Percentiles rank a stretch among this genome's conserved stretches.
Conservation (phyloP, 2,113 vertebrate genomes). For the Dolichotis patagonum region DNA sequence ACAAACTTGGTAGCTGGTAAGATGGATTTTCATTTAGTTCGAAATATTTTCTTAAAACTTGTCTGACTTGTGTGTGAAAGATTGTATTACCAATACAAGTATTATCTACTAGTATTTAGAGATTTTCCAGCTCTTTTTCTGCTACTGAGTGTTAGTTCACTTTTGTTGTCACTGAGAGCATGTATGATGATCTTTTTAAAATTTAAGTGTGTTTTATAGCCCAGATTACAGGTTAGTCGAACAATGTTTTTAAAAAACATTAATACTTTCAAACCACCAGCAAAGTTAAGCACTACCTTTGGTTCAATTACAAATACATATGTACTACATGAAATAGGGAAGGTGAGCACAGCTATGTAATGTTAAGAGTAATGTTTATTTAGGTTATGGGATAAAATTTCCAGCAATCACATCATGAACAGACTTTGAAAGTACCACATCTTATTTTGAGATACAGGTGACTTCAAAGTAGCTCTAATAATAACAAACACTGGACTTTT, state of each 20-base stretch:
- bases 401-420: not conserved
- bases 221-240: not conserved
- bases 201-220: not conserved
- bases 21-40: not conserved
- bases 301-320: not conserved
- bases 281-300: not conserved
- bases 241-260: not conserved
- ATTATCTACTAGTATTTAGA: not conserved
- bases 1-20: not conserved
- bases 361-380: not conserved
- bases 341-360: not conserved
- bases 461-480: not conserved
- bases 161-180: not conserved
- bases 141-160: not conserved
- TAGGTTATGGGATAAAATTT: not conserved
- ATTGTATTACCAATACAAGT: not conserved
- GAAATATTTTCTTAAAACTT: not conserved
- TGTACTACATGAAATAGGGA: not conserved
- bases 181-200: not conserved
- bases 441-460: not conserved
- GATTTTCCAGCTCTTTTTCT: not conserved
- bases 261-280: not conserved
- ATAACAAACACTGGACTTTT: not conserved
- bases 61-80: not conserved
- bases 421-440: not conserved